Base-by-base conservation (phyloP, 1,140 invertebrate genomes). In the Atta texana region DNA sequence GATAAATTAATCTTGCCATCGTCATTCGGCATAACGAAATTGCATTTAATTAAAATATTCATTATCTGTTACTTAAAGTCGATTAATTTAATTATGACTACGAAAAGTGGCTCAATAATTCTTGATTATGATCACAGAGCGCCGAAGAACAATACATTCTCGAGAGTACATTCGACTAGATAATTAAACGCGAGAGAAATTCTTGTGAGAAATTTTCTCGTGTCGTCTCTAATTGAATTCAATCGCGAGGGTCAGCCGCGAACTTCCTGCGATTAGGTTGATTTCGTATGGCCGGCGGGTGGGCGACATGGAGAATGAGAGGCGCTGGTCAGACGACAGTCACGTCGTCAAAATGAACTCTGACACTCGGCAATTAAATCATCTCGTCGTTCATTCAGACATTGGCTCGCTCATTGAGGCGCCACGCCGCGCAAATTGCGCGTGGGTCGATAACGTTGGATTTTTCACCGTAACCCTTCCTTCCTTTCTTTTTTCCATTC, bases 291-390 rank as follows among this genome's bases (percentile, higher is more conserved):
- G 64, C 44, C 44, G 53, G 14, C 28, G 34, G 34, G 66, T 78
- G 68, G 39, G 24, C 24, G 75, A 24, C 31, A 51, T 39, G 34
- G 14, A 18, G 53, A 80, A 80, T 74, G 87, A 69, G 74, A 82
- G 75, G 68, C 66, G 68, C 77, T 64, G 91, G 59, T 77, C 81
- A 21, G 28, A 80, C 61, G 53, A 55, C 66, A 28, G 72, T 49
- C 64, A 63, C 59, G 74, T 80, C 75, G 39, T 53, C 72, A 82
- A 78, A 69, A 84, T 88, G 80, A 92, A 91, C 92, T 91, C 88
- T 93, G 92, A 88, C 92, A 90, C 88, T 69, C 85, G 88, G 82
- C 92, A 94, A 94, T 94, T 94, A 92, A 94, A 93, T 93, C 91
- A 93, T 94, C 91, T 88, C 71, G 63, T 87, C 64, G 71, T 71